Evolutionary conservation across 2,113 vertebrate species (phyloP).

Genomic region (Pampusana beccarii): DNA sequence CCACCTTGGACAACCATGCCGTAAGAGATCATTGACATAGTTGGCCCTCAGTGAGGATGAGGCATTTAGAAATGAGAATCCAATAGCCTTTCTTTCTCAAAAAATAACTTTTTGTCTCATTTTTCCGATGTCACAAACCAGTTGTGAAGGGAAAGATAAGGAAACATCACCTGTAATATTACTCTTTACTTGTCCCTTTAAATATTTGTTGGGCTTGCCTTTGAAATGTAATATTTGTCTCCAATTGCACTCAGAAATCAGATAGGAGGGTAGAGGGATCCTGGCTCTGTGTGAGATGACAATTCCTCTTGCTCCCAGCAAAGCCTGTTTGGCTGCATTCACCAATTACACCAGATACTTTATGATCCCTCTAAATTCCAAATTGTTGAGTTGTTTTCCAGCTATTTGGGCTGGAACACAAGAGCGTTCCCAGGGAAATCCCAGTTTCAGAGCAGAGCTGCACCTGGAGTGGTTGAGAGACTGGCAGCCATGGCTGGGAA

Average conservation of each 20-base stretch:
- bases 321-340: neutral
- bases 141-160: neutral
- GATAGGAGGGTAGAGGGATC: neutral
- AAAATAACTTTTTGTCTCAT: neutral
- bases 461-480: neutral
- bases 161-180: neutral
- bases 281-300: fast-evolving
- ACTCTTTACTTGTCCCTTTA: neutral
- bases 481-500: neutral
- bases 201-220: neutral
- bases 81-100: neutral
- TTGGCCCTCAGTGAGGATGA: neutral
- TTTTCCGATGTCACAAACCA: neutral
- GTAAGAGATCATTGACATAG: neutral
- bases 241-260: neutral
- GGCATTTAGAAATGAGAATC: neutral
- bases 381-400: neutral
- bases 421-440: fast-evolving
- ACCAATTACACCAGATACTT: neutral
- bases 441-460: neutral
- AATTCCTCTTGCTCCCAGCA: neutral
- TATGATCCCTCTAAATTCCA: neutral
- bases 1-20: neutral
- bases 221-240: neutral
- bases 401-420: neutral